Percentiles rank a stretch among this genome's conserved stretches.
Conservation (phyloP, 2,888 invertebrate species). For the Abscondita cerata region DNA sequence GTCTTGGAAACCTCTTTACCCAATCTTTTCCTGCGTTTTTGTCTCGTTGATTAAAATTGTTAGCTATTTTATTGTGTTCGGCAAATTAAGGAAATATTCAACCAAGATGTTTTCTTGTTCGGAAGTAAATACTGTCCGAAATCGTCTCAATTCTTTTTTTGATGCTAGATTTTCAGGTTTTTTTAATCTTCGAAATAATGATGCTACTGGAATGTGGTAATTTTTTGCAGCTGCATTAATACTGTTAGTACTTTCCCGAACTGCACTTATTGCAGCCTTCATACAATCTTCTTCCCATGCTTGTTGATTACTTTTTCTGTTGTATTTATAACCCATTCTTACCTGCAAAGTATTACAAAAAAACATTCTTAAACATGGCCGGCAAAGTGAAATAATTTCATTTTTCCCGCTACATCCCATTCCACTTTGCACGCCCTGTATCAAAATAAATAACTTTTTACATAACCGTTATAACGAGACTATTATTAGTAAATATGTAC, state of each 20-base stretch:
- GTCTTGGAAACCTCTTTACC: too few relatives aligned
- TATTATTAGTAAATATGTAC: neutral
- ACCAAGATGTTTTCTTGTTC: neutral
- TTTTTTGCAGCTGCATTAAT: neutral
- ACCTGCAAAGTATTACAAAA: neutral
- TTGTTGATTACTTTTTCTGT: constrained; percentile 4
- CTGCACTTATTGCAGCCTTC: neutral
- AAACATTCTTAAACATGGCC: neutral
- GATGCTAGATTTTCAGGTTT: neutral
- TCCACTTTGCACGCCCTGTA: neutral
- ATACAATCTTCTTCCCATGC: neutral
- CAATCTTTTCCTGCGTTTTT: too few relatives aligned
- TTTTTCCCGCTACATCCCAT: neutral
- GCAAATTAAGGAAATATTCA: neutral
- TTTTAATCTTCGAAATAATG: neutral
- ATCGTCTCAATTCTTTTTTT: neutral
- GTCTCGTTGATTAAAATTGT: neutral
- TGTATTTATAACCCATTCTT: neutral
- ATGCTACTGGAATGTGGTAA: neutral
- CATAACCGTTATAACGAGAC: neutral
- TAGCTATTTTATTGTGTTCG: neutral
- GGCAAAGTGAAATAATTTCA: constrained; percentile 1
- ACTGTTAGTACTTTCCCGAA: neutral
- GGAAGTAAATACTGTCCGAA: neutral
- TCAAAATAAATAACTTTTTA: constrained; percentile 1